These are phyloP conservation scores for Argopecten irradians DNA, from an alignment of 1,140 invertebrate genomes.

Conservation along the genomic window DNA sequence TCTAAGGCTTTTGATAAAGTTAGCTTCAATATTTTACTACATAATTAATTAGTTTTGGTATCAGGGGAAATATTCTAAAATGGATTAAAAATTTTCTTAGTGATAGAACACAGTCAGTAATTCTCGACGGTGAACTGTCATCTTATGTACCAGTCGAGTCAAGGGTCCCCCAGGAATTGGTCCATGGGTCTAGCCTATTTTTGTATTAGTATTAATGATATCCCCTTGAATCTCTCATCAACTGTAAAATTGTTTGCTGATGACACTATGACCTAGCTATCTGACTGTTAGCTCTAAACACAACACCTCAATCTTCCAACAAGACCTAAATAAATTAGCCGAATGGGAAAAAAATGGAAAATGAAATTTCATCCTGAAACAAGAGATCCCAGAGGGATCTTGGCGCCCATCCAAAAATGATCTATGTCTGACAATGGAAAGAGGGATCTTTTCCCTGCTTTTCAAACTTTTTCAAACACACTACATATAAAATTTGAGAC, in stretches of 20 bases:
- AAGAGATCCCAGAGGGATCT: too few relatives aligned
- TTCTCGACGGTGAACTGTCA: background rate
- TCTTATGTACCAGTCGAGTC: background rate
- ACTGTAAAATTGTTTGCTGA: background rate
- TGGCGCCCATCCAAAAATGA: too few relatives aligned
- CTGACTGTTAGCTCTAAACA: background rate
- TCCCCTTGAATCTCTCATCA: background rate
- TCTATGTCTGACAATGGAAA: too few relatives aligned
- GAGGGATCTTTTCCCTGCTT: too few relatives aligned
- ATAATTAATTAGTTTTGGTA: background rate
- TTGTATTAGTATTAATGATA: background rate
- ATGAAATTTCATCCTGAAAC: constrained; percentile 9
- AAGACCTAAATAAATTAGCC: background rate
- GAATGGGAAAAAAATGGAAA: constrained; percentile 7
- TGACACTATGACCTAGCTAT: background rate
- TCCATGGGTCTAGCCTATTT: background rate
- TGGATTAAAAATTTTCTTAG: background rate
- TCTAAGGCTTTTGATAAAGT: background rate
- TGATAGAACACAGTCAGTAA: background rate
- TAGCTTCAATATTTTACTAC: background rate
- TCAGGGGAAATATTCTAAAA: too few relatives aligned
- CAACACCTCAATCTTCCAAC: background rate
- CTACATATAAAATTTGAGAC: too few relatives aligned
- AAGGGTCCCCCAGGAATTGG: background rate
- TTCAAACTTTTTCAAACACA: too few relatives aligned